A percentile compares a stretch with the other conserved stretches of the same genome.
Conservation (phyloP, 2,113 vertebrate species). For the Aphyosemion australe region DNA sequence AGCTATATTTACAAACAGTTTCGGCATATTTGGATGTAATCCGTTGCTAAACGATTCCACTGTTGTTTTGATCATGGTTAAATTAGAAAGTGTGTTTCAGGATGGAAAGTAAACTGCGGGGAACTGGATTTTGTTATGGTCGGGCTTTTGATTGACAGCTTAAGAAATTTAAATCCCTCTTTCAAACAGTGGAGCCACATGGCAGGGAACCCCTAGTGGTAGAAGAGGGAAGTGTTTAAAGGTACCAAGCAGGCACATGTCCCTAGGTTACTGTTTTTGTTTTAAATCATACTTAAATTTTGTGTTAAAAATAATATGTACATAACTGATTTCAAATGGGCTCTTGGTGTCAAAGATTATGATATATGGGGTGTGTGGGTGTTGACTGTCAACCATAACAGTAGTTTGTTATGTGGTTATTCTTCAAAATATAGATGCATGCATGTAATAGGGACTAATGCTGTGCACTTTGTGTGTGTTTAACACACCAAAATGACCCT, state of each 20-base stretch:
- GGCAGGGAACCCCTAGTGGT: slow-evolving; percentile 68
- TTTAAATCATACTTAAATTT: neutral
- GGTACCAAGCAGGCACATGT: slow-evolving; percentile 16
- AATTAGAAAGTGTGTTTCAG: neutral
- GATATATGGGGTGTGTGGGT: slow-evolving; percentile 5
- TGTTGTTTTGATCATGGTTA: neutral
- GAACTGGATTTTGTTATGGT: slow-evolving; percentile 65
- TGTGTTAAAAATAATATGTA: neutral
- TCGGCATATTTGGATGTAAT: neutral
- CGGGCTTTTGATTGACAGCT: slow-evolving; percentile 70
- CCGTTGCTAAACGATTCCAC: fast-evolving
- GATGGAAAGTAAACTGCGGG: neutral
- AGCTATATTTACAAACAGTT: neutral
- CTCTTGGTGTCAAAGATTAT: neutral
- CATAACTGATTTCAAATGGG: neutral
- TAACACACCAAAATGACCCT: neutral
- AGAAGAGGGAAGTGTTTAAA: slow-evolving; percentile 44
- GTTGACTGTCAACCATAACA: neutral
- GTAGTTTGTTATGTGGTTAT: slow-evolving; percentile 20
- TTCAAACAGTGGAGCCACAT: slow-evolving; percentile 63
- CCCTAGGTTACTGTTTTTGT: neutral
- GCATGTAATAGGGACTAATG: neutral
- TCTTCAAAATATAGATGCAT: slow-evolving; percentile 2
- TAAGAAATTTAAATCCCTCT: slow-evolving; percentile 75
- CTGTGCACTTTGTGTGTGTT: neutral